Base-by-base conservation (phyloP, 2,113 vertebrate species). In the Seriola aureovittata region DNA sequence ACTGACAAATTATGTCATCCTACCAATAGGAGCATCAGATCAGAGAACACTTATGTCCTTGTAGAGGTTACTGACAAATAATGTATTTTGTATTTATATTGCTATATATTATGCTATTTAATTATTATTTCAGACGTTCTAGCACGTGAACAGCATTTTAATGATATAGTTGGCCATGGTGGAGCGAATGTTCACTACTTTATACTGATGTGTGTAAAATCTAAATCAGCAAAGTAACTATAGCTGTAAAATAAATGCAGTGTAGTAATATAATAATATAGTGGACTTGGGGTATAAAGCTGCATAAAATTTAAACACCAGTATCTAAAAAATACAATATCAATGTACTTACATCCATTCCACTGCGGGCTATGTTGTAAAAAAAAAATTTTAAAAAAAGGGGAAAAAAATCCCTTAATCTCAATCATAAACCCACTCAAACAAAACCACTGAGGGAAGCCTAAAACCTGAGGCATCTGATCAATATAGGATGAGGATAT, bases 401-500 rank as follows among this genome's bases (percentile, higher is more conserved):
- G 29, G 29, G 29, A 2, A 29, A 29, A 29, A 11, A 12, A 55
- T 23, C 7, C 8, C 34, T 5, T 44, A 14, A 6, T 0, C 19
- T 71, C 54, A 76, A 19, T 54, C 44, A 42, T 4, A 23, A 6
- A 38, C 19, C 34, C 32, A 67, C 12, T 68, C 29, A 12, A 50
- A 23, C 5, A 44, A 10, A 58, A 29, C 38, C n/a, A 59, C 23
- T n/a, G 12, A 44, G 16, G 21, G 13, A 19, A 16, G 44, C 25
- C 1, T n/a, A 7, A 54, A 38, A 44, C 21, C 13, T 55, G 52
- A 65, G 25, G n/a, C 11, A 23, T 32, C 55, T 17, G 59, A 66
- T 84, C 80, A 79, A 71, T 75, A 58, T 50, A 25, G 16, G 23
- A 73, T 58, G 36, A 57, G 32, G 25, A 12, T 77, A 73, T 87